Base-by-base conservation (phyloP, 2,797 vertebrate species). In the Sandelia bainsii region DNA sequence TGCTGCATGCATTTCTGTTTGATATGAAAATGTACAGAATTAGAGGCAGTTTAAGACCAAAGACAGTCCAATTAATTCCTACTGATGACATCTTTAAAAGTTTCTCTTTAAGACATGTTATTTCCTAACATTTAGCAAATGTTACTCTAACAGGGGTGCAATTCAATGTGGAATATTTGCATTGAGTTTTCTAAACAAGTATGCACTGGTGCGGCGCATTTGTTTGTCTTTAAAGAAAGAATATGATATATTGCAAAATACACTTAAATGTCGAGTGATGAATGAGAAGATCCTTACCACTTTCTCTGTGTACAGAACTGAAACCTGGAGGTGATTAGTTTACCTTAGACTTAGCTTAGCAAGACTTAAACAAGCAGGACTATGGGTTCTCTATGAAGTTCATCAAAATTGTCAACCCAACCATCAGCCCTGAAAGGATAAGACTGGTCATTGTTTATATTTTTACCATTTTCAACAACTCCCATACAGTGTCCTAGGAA, bases 11-110 rank as follows among this genome's bases (percentile, higher is more conserved):
- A 44, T 32, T 7, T 40, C 13, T 23, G 44, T 79, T 75, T 77
- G n/a, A 77, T 62, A 27, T 50, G 23, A 59, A 77, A 68, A 64
- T 68, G 16, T 3, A 39, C 4, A 10, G 12, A 68, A 39, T 58
- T 40, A 22, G 6, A 70, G 25, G 14, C 17, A 53, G 20, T 45
- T 75, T n/a, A 34, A 29, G 20, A 50, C 34, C 17, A 39, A 34
- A 29, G 27, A 5, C 17, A 45, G 5, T 7, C 11, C 7, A 32
- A 20, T 62, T 8, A 7, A 62, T 46, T 32, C 5, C 16, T 14
- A 25, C 25, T 11, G 6, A 44, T 8, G 22, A 32, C 13, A 39
- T 56, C 25, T 69, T 59, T 14, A 5, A 58, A 25, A 50, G 23
- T 62, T 52, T 17, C 6, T 9, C 45, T 29, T 39, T 48, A 17